Evolutionary conservation across 2,113 vertebrate species (phyloP).

Genomic region (Xiphorhynchus elegans): DNA sequence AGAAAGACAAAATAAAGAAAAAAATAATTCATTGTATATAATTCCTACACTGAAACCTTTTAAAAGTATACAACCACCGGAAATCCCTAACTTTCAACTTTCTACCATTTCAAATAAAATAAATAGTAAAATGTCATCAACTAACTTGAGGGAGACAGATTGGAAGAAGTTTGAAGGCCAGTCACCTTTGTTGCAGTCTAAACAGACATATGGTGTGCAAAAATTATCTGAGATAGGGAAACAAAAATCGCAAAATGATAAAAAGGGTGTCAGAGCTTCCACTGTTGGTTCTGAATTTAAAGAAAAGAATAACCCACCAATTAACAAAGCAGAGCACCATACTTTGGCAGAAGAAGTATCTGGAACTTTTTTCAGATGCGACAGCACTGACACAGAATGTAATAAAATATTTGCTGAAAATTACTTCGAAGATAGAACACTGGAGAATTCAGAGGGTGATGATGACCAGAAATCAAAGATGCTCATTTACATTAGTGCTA

Average conservation of each 20-base stretch:
- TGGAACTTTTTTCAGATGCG: not conserved
- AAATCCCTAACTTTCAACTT: constrained; percentile 35
- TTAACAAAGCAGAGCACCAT: not conserved
- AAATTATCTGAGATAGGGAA: not conserved
- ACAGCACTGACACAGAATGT: not conserved
- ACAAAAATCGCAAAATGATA: constrained; percentile 2
- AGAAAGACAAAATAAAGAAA: not conserved
- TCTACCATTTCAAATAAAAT: constrained; percentile 3
- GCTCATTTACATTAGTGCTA: not conserved
- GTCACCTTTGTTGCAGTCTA: not conserved
- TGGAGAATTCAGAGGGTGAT: not conserved
- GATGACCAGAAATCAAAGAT: constrained; percentile 15
- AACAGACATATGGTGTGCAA: not conserved
- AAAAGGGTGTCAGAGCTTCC: not conserved
- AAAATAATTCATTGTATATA: not conserved
- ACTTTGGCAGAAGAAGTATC: not conserved
- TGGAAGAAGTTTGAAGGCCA: constrained; percentile 19
- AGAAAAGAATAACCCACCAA: not conserved
- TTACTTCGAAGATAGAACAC: not conserved
- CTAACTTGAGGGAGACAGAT: not conserved
- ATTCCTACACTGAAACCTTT: constrained; percentile 1
- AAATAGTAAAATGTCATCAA: not conserved
- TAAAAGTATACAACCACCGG: not conserved
- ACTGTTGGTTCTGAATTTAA: not conserved
- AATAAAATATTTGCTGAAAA: not conserved